phyloP scores from a whole-genome alignment of 2,113 vertebrate genomes.

The Rhinopomastus cyanomelas region DNA sequence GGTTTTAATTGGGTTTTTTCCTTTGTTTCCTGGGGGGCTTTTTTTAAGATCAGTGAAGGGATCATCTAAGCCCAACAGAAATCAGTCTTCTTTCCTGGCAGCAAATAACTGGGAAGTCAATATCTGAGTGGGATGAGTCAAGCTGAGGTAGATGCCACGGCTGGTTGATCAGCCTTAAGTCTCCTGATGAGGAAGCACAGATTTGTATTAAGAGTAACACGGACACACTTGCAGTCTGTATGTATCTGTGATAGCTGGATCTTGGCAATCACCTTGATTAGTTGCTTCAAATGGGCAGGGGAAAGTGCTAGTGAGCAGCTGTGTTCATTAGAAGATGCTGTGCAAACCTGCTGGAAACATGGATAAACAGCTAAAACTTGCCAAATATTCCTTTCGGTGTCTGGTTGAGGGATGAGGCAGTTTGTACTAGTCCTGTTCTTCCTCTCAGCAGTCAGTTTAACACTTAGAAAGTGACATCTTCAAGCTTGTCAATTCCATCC shows the following conservation, averaged over 20 bases:
- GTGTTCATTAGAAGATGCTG: conserved; percentile 14
- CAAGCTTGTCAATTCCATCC: not conserved
- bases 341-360: not conserved
- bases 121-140: not conserved
- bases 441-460: not conserved
- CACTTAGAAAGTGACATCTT: not conserved
- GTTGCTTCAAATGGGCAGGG: not conserved
- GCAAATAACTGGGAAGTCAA: not conserved
- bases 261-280: not conserved
- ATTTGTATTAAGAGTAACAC: not conserved
- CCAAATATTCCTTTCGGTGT: not conserved
- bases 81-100: not conserved
- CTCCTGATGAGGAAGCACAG: not conserved
- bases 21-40: not conserved
- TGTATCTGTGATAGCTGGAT: not conserved
- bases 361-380: conserved; percentile 7
- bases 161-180: not conserved
- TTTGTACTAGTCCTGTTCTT: not conserved
- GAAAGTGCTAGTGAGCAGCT: conserved; percentile 40
- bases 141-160: not conserved
- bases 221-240: not conserved
- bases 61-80: not conserved
- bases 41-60: not conserved
- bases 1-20: not conserved
- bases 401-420: not conserved